These are phyloP conservation scores for Tricholaema leucomelas DNA, from an alignment of 2,113 vertebrate species.

Conservation along the genomic window DNA sequence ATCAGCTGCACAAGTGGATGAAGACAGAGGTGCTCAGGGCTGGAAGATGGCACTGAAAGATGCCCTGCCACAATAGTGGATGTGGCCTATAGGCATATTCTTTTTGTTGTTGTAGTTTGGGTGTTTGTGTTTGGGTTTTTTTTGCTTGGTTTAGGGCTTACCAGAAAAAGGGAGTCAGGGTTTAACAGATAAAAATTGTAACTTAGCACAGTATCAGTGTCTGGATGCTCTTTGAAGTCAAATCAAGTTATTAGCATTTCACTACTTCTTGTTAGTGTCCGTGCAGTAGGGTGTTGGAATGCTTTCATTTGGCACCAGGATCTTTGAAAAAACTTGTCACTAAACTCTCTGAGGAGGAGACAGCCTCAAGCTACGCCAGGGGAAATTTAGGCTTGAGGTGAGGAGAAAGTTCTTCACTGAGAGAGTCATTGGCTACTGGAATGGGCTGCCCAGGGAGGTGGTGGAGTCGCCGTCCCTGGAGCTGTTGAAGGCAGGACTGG, in stretches of 20 bases:
- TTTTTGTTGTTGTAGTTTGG: not conserved
- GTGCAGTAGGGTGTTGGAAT: not conserved
- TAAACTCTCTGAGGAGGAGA: not conserved
- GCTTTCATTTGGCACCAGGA: not conserved
- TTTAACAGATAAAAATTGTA: not conserved
- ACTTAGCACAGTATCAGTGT: not conserved
- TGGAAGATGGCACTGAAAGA: not conserved
- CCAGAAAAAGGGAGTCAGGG: not conserved
- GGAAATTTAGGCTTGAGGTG: too few relatives aligned
- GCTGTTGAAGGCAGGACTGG: too few relatives aligned
- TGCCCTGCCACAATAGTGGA: not conserved
- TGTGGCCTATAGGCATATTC: not conserved
- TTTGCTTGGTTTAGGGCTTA: not conserved
- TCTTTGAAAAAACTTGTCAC: not conserved
- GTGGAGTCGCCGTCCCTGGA: too few relatives aligned
- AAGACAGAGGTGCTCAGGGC: not conserved
- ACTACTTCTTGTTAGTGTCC: not conserved
- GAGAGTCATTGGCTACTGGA: too few relatives aligned
- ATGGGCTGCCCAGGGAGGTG: too few relatives aligned
- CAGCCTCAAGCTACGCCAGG: too few relatives aligned
- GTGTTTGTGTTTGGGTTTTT: not conserved
- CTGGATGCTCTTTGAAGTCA: not conserved
- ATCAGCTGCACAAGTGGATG: not conserved
- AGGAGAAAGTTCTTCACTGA: too few relatives aligned
- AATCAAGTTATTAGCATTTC: not conserved